Base-by-base conservation (phyloP, 37 sponge, comb jelly and placozoan species). In the Amphimedon queenslandica region DNA sequence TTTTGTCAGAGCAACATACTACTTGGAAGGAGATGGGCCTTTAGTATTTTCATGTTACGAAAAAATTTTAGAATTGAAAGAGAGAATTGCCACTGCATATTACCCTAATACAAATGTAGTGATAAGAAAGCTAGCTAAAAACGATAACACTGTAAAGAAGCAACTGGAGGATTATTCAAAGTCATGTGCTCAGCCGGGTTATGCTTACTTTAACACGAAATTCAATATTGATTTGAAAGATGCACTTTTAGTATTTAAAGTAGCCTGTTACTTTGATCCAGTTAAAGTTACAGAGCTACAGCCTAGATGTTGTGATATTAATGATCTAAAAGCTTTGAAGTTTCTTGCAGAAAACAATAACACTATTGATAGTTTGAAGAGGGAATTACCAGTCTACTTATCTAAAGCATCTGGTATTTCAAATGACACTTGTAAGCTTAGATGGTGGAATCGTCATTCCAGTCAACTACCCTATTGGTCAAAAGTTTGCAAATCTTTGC, bases 391-490 rank as follows among this genome's bases (percentile, higher is more conserved):
- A 24, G 18, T 36, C 5, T 77, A 77, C 39, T 23, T 67, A 27
- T 64, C 69, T 18, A 25, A 40, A 27, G 69, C 58, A 8, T 28
- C 42, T 37, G 69, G 66, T 53, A n/a, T 77, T 34, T 16, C 35
- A 40, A 34, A 32, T 3, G 58, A 66, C 21, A 37, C 5, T 30
- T 66, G 66, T 58, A 43, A 28, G 2, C 42, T 81, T 21, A 55
- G 32, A 4, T 81, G 82, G 82, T 72, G 73, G 74, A 65, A 66
- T 25, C 56, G 53, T 21, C 24, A 73, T 34, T 37, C 18, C 30
- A 69, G 10, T 30, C 29, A 72, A 21, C 58, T 81, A 34, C 82
- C 74, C 30, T 11, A 13, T n/a, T 81, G 82, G 82, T 55, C 61
- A 58, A 29, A 4, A 34, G 34, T 37, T 16, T 21, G 72, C 13